phyloP scores from a whole-genome alignment of 2,888 invertebrate genomes.

The Lasioglossum oenotherae region DNA sequence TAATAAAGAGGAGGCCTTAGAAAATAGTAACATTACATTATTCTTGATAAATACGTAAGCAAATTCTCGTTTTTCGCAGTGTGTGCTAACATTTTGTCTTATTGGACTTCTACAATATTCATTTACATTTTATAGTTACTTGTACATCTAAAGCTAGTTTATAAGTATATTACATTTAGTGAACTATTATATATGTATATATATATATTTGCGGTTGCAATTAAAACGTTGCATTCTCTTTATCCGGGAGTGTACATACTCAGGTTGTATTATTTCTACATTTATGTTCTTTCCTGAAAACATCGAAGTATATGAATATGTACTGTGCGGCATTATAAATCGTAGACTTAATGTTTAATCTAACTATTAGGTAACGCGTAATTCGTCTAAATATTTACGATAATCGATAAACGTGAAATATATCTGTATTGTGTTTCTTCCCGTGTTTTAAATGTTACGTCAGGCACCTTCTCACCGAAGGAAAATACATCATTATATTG shows the following conservation, averaged over 20 bases:
- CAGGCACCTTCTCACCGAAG: background rate
- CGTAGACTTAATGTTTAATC: conserved; percentile 58
- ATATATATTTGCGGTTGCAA: background rate
- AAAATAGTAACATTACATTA: background rate
- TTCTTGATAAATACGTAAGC: background rate
- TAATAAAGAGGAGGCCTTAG: background rate
- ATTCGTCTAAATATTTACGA: conserved; percentile 44
- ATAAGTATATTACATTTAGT: background rate
- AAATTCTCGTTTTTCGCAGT: background rate
- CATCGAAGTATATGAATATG: conserved; percentile 25
- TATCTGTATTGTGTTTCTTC: background rate
- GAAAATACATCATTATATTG: background rate
- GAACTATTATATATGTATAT: background rate
- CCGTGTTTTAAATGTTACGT: conserved; percentile 17
- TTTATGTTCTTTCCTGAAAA: conserved; percentile 37
- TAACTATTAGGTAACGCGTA: conserved; percentile 47
- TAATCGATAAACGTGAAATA: conserved; percentile 44
- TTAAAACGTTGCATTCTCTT: background rate
- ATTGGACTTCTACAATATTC: background rate
- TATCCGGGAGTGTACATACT: background rate
- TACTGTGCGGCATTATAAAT: conserved; percentile 73
- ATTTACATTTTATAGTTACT: background rate
- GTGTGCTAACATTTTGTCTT: background rate
- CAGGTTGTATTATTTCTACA: conserved; percentile 18
- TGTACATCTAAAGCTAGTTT: background rate